Percentiles rank a stretch among this genome's conserved stretches.
phyloP scores from a whole-genome alignment of 2,888 invertebrate species.

The Augiades crinisus region DNA sequence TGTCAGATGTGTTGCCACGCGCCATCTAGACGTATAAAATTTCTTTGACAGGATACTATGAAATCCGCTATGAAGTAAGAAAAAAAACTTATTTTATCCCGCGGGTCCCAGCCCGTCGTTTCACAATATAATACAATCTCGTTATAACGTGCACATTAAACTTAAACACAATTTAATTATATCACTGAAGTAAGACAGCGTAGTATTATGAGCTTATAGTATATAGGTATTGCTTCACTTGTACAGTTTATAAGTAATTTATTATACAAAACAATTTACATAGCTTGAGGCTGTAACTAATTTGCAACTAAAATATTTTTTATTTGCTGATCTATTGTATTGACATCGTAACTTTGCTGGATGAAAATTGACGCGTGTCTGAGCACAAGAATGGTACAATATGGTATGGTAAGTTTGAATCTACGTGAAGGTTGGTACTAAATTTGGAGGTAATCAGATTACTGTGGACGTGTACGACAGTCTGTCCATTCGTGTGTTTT shows the following conservation, averaged over 20 bases:
- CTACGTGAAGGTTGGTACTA: too few species aligned
- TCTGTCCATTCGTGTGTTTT: too few species aligned
- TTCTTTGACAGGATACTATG: not conserved
- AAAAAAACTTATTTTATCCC: slow-evolving; percentile 4
- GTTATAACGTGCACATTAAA: slow-evolving; percentile 2
- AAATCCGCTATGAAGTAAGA: not conserved
- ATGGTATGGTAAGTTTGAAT: too few species aligned
- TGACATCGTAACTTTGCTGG: not conserved
- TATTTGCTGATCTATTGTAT: not conserved
- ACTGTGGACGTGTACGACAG: too few species aligned
- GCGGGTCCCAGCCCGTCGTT: slow-evolving; percentile 15
- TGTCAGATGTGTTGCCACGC: too few species aligned
- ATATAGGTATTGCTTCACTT: slow-evolving; percentile 15
- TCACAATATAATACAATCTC: slow-evolving; percentile 2
- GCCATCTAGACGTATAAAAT: too few species aligned
- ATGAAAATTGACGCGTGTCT: too few species aligned
- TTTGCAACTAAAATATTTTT: not conserved
- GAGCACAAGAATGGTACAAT: too few species aligned
- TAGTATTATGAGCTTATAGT: slow-evolving; percentile 11
- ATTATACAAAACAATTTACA: slow-evolving; percentile 9
- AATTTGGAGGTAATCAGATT: too few species aligned
- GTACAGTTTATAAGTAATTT: slow-evolving; percentile 3
- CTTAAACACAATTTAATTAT: slow-evolving; percentile 13
- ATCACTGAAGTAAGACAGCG: slow-evolving; percentile 7
- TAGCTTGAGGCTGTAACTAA: not conserved